Evolutionary conservation across 2,888 invertebrate species (phyloP), one percentile per base, ranked within the genome.

Genomic region (Digitonthophagus gazella): DNA sequence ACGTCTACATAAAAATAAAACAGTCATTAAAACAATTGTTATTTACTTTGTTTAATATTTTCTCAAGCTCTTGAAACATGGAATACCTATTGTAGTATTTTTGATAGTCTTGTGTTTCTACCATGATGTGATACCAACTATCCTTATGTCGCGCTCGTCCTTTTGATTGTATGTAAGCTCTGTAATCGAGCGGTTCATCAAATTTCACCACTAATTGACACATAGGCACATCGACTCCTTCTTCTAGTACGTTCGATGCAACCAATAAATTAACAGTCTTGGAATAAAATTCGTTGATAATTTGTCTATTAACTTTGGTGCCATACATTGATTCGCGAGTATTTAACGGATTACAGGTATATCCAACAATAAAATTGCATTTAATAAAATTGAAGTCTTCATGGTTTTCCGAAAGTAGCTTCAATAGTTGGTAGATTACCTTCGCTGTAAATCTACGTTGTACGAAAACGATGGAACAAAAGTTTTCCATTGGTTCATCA

Each of bases 81-180:
- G 3, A 0, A 69, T 89, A 88, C 76, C 82, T 83, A 0, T 56
- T 2, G 0, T 70, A 0, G 56, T 82, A 83, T 20, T 80, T 78
- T 0, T 0, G n/a, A n/a, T n/a, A n/a, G n/a, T n/a, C n/a, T n/a
- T n/a, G n/a, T n/a, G n/a, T n/a, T 1, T 85, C 78, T 0, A 88
- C 74, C 75, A 92, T 78, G 18, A 92, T 81, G 0, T 88, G 83
- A 74, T 85, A 93, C 6, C 82, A 81, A n/a, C 93, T 90, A 0
- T 85, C 80, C 2, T 79, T 77, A 74, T 86, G 85, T n/a, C 93
- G 85, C 0, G 97, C 97, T 67, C 97, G 87, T 75, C 95, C 96
- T 87, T 96, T 95, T 71, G 95, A 93, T 82, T 96, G 96, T 55
- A 97, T 88, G 78, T 96, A 97, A 0, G 93, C 91, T 64, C 93